Base-by-base conservation (phyloP, 2,888 invertebrate genomes). In the Loripinus fragilis region DNA sequence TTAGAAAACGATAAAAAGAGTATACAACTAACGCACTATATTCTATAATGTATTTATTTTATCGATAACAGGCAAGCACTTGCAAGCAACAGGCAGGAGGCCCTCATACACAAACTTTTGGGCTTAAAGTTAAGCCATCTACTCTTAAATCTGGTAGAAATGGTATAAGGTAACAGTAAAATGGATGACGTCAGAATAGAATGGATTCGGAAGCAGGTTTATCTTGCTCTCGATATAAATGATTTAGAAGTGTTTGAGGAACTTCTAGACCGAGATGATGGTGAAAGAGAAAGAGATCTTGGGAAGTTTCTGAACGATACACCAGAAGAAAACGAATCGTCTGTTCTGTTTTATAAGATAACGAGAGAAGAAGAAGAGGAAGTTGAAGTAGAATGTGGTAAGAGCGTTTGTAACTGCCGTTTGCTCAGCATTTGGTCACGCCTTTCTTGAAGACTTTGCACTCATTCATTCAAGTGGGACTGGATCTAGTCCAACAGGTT, bases 141-240 rank as follows among this genome's bases (percentile, higher is more conserved):
- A 38, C 38, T 38, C 38, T 38, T 8, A 5, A 12, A 8, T 38
- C 38, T 8, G 5, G 5, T 25, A 25, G 52, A 52, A 23, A 52
- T 52, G 52, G 52, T 52, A 15, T 52, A 23, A 25, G n/a, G 23
- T 25, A 38, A 38, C 38, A 52, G 25, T 45, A 5, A 73, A 8
- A 94, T 94, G 93, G 94, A 94, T 89, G 94, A 94, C 86, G 90
- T 92, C 45, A 81, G 93, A 73, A 91, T 93, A 45, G 93, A 92
- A 76, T 94, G 93, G 93, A 86, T 94, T n/a, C 82, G 92, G 66
- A 90, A 93, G 70, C 87, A 91, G 71, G 92, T 92, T 3, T 91
- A 89, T 83, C 83, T 87, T 30, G 92, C 91, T 30, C 86, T 94
- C 17, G 89, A 92, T 64, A 90, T 94, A 5, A 83, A 87, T 64